Evolutionary conservation across 2,797 vertebrate species (phyloP).

Genomic region (Siniperca scherzeri): DNA sequence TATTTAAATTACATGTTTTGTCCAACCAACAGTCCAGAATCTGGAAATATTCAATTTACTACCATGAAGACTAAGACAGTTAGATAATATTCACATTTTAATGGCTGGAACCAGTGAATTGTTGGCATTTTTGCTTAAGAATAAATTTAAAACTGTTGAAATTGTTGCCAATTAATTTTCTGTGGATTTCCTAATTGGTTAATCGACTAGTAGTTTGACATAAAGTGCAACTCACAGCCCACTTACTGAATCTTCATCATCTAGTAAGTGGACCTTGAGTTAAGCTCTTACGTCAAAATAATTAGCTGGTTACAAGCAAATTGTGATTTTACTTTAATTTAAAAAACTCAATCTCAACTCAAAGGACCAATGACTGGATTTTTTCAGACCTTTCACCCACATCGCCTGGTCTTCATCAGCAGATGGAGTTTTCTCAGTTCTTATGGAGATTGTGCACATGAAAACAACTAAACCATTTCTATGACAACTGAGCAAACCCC

Average conservation of each 20-base stretch:
- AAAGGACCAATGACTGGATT: too few species aligned
- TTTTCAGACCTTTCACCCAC: background rate
- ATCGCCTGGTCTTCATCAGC: background rate
- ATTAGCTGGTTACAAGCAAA: background rate
- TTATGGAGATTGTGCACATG: background rate
- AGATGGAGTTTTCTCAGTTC: background rate
- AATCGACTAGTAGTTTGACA: too few species aligned
- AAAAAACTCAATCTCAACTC: too few species aligned
- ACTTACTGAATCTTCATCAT: too few species aligned
- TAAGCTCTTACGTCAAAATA: background rate
- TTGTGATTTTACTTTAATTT: background rate
- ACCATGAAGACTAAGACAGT: background rate
- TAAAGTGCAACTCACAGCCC: too few species aligned
- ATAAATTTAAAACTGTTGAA: too few species aligned
- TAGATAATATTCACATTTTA: background rate
- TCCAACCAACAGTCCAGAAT: background rate
- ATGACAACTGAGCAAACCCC: background rate
- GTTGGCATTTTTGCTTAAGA: background rate
- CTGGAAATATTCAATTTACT: background rate
- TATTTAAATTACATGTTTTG: background rate
- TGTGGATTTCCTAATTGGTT: too few species aligned
- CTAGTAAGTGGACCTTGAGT: background rate
- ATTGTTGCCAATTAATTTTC: too few species aligned
- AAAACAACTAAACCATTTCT: background rate
- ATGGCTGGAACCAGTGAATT: too few species aligned